These are phyloP conservation scores for Arion vulgaris DNA, from an alignment of 1,140 invertebrate species.

Conservation along the genomic window DNA sequence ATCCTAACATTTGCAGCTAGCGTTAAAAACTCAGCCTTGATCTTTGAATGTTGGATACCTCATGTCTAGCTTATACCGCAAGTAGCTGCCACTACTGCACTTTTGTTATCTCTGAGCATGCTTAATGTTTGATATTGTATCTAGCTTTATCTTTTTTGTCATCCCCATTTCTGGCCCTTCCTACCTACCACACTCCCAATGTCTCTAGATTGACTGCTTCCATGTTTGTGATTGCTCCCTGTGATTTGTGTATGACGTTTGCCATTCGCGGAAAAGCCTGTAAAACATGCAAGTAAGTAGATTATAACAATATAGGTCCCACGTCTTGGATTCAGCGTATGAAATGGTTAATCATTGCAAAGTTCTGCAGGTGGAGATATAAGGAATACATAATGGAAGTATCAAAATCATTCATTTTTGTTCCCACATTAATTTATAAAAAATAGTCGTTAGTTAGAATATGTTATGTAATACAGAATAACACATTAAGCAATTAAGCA, in stretches of 20 bases:
- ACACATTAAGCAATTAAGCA: too few relatives aligned
- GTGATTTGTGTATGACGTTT: constrained; percentile 64
- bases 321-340: background rate
- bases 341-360: background rate
- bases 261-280: constrained; percentile 65
- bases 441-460: too few relatives aligned
- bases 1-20: background rate
- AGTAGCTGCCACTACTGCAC: background rate
- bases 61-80: background rate
- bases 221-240: constrained; percentile 60
- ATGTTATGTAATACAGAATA: too few relatives aligned
- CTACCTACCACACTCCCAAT: background rate
- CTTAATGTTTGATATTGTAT: constrained; percentile 29
- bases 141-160: background rate
- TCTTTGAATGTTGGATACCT: background rate
- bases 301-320: background rate
- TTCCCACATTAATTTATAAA: too few relatives aligned
- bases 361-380: too few relatives aligned
- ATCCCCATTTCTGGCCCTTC: background rate
- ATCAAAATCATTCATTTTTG: too few relatives aligned
- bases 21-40: background rate
- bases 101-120: background rate
- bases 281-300: constrained; percentile 67
- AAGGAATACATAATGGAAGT: too few relatives aligned
- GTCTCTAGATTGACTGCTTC: constrained; percentile 61